Percentiles rank a stretch among this genome's conserved stretches.
phyloP scores from a whole-genome alignment of 2,797 vertebrate genomes.

The Cossypha caffra region DNA sequence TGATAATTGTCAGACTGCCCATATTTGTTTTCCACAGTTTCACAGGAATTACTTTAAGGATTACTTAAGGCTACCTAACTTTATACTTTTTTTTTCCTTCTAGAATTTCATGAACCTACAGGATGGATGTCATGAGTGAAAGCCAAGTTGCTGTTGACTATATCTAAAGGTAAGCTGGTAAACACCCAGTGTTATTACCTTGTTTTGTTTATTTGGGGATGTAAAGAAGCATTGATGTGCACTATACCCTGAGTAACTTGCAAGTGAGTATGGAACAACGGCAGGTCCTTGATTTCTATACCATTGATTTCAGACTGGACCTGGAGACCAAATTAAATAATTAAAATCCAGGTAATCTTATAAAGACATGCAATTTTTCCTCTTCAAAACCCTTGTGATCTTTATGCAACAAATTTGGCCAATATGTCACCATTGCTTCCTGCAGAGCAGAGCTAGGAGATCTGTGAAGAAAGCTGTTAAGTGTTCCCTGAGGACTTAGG shows the following conservation, averaged over 20 bases:
- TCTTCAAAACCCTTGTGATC: background rate
- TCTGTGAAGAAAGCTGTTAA: background rate
- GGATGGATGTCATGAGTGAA: background rate
- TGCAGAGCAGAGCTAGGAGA: background rate
- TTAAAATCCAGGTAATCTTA: background rate
- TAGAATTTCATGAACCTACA: background rate
- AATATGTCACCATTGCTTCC: background rate
- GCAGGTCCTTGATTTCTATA: background rate
- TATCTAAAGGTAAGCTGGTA: background rate
- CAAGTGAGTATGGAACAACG: background rate
- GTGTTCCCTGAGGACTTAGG: background rate
- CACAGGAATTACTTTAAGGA: background rate
- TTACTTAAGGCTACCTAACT: background rate
- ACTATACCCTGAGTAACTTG: background rate
- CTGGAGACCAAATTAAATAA: background rate
- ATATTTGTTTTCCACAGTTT: background rate
- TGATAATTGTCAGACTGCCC: background rate
- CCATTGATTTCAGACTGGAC: background rate
- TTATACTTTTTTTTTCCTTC: background rate
- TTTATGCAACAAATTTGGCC: background rate
- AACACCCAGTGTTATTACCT: background rate
- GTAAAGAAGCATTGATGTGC: background rate
- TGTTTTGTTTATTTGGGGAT: background rate
- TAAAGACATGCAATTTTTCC: background rate
- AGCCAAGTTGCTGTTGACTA: background rate